These are phyloP conservation scores for Lasioglossum leucozonium DNA, from an alignment of 2,888 invertebrate genomes.

Conservation along the genomic window DNA sequence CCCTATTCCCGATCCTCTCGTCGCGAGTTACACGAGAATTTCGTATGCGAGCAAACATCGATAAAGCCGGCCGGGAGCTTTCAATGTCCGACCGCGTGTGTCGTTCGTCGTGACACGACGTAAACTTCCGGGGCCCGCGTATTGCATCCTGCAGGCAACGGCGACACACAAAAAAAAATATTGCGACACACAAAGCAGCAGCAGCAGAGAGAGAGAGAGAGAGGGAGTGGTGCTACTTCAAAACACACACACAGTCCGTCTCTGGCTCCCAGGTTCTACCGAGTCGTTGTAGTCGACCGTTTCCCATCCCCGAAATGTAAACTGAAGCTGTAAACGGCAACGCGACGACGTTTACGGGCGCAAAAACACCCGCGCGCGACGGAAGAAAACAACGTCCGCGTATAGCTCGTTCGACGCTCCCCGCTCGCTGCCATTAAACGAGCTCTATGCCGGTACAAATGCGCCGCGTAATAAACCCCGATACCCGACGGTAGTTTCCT, in stretches of 20 bases:
- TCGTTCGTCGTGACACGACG: not conserved
- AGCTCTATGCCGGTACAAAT: conserved; percentile 8
- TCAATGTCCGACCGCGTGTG: not conserved
- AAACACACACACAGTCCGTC: not conserved
- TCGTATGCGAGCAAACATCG: conserved; percentile 9
- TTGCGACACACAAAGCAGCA: not conserved
- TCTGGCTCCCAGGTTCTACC: not conserved
- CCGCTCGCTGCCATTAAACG: not conserved
- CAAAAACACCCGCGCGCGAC: conserved; percentile 1
- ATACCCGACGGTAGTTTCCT: not conserved
- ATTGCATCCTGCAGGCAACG: not conserved
- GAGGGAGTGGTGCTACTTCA: not conserved
- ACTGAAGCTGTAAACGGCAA: conserved; percentile 28
- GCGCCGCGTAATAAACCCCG: conserved; percentile 9
- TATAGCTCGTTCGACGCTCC: conserved; percentile 7
- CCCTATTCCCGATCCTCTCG: no score
- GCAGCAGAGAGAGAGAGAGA: not conserved
- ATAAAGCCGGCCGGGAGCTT: conserved; percentile 7
- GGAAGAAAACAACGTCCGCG: conserved; percentile 6
- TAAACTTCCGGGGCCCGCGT: conserved; percentile 16
- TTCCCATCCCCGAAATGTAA: conserved; percentile 12
- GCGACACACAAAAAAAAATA: not conserved
- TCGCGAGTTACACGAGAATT: conserved; percentile 6
- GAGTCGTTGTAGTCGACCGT: not conserved
- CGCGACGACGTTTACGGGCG: conserved; percentile 10